Conservation (phyloP, 2,888 invertebrate genomes). For the Diogma glabrata region DNA sequence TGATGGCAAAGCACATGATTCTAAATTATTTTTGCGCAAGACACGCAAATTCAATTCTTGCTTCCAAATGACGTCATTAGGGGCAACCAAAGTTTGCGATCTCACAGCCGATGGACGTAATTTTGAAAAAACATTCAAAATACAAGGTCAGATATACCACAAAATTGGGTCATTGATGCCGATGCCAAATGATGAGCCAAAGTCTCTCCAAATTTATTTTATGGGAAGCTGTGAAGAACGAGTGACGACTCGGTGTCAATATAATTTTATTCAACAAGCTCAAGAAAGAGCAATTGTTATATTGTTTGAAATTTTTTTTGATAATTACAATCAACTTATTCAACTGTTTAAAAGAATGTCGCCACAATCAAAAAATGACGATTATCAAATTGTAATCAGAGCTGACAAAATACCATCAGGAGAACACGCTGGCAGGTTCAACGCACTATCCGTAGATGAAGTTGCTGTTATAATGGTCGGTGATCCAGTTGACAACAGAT, state of each 20-base stretch:
- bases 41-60: neutral
- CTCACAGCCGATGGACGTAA: neutral
- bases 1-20: neutral
- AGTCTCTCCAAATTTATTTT: neutral
- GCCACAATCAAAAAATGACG: neutral
- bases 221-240: neutral
- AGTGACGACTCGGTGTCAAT: neutral
- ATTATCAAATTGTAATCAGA: conserved; percentile 4
- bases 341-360: neutral
- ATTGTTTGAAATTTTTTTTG: neutral
- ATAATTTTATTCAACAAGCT: neutral
- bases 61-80: neutral
- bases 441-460: too few species aligned
- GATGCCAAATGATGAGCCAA: neutral
- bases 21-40: neutral
- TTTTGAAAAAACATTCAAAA: neutral
- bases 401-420: neutral
- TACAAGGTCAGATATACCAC: neutral
- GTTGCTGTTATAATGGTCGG: conserved; percentile 2
- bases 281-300: neutral
- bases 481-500: too few species aligned
- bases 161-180: neutral
- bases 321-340: neutral
- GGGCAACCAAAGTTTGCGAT: neutral
- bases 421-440: neutral